These are phyloP conservation scores for Leiothrix lutea DNA, from an alignment of 2,113 vertebrate species.

Conservation along the genomic window DNA sequence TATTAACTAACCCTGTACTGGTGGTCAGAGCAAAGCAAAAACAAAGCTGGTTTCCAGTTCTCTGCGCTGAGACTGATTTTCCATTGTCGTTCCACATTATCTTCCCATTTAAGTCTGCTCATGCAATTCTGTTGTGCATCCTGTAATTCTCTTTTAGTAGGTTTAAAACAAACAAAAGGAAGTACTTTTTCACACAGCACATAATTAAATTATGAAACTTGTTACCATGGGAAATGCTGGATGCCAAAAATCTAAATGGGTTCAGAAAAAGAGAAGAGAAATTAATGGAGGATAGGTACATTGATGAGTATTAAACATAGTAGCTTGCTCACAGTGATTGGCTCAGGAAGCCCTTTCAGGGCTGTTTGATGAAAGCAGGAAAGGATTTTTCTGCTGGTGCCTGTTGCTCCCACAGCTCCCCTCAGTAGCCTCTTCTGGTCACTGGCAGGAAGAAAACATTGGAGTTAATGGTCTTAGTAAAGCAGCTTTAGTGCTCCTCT, in stretches of 20 bases:
- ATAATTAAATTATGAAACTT: conserved; percentile 44
- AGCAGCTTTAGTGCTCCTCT: neutral
- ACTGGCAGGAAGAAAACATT: neutral
- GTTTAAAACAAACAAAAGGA: conserved; percentile 63
- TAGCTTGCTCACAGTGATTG: neutral
- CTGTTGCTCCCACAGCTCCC: neutral
- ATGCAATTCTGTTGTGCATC: conserved; percentile 39
- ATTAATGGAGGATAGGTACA: conserved; percentile 17
- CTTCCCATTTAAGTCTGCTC: conserved; percentile 21
- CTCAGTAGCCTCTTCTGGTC: neutral
- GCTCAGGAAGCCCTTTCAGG: conserved; percentile 8
- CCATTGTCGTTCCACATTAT: conserved; percentile 45
- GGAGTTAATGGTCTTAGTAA: neutral
- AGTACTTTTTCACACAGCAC: conserved; percentile 43
- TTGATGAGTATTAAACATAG: neutral
- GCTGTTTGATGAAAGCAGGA: conserved; percentile 24
- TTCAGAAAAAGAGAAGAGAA: conserved; percentile 38
- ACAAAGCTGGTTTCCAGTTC: conserved; percentile 19
- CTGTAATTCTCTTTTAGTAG: conserved; percentile 52
- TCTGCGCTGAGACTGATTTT: conserved; percentile 13
- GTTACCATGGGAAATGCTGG: conserved; percentile 27
- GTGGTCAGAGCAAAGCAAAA: conserved; percentile 40
- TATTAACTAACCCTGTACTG: conserved; percentile 17
- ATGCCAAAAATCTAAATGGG: conserved; percentile 49
- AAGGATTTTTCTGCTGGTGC: neutral